Evolutionary conservation across 2,113 vertebrate genomes (phyloP).

Genomic region (Eira barbara): DNA sequence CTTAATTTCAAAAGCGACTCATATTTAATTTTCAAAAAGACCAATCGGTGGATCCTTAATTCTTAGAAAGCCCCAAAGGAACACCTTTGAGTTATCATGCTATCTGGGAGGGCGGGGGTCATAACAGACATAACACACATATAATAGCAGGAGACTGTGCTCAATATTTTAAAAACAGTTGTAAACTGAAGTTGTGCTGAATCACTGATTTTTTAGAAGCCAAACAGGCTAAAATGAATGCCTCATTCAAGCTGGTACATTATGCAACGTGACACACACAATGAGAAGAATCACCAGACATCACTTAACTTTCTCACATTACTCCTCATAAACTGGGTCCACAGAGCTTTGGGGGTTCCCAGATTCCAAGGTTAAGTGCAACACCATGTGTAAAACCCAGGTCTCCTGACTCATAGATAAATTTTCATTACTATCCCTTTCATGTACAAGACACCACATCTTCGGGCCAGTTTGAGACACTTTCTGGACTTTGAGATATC

Average conservation of each 20-base stretch:
- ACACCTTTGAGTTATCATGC: neutral
- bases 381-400: neutral
- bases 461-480: neutral
- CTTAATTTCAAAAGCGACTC: neutral
- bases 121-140: neutral
- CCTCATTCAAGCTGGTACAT: neutral
- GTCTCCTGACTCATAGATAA: neutral
- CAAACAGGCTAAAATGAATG: neutral
- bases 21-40: conserved; percentile 9
- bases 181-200: neutral
- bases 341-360: neutral
- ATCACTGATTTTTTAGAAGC: neutral
- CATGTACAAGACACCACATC: neutral
- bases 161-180: neutral
- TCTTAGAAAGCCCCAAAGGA: neutral
- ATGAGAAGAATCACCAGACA: neutral
- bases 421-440: neutral
- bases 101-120: neutral
- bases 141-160: neutral
- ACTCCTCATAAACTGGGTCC: neutral
- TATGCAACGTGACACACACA: too few species aligned
- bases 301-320: neutral
- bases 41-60: neutral
- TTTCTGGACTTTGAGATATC: neutral
- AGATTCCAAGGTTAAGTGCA: neutral